Conservation (phyloP, 2,888 invertebrate genomes). For the Liodrosophila aerea region DNA sequence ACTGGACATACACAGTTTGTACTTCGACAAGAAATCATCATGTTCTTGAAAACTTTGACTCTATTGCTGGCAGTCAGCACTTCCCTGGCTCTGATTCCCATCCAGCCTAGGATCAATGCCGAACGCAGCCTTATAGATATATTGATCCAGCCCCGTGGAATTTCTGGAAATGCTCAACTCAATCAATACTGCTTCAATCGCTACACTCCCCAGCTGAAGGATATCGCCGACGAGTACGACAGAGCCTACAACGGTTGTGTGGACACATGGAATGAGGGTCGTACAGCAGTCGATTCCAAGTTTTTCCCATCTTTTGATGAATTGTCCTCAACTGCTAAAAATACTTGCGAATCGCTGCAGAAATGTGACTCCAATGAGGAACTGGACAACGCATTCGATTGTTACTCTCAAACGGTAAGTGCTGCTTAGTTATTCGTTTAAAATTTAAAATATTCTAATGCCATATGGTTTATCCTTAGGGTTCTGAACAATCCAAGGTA, state of each 20-base stretch:
- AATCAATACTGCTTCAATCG: constrained; percentile 35
- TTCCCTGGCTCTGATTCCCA: constrained; percentile 22
- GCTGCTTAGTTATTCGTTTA: no score
- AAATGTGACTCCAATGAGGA: constrained; percentile 8
- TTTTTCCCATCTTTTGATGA: background rate
- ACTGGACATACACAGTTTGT: constrained; percentile 17
- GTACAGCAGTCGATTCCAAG: background rate
- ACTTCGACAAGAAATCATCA: constrained; percentile 27
- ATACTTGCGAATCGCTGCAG: constrained; percentile 17
- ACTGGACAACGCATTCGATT: constrained; percentile 23
- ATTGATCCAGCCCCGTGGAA: constrained; percentile 22
- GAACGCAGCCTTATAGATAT: constrained; percentile 29
- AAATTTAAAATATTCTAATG: no score
- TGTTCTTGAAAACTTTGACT: constrained; percentile 35
- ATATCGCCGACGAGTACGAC: constrained; percentile 14
- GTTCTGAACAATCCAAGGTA: constrained; percentile 7
- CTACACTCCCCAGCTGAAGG: constrained; percentile 36
- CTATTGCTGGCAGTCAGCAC: constrained; percentile 31
- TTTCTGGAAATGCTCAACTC: constrained; percentile 1
- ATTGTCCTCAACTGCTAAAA: background rate
- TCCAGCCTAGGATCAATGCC: background rate
- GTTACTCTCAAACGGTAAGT: constrained; percentile 32
- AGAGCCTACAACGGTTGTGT: constrained; percentile 15
- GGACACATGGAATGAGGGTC: background rate
- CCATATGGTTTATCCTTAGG: constrained; percentile 19